These are phyloP conservation scores for Austrofundulus limnaeus DNA, from an alignment of 2,113 vertebrate genomes.

Conservation along the genomic window DNA sequence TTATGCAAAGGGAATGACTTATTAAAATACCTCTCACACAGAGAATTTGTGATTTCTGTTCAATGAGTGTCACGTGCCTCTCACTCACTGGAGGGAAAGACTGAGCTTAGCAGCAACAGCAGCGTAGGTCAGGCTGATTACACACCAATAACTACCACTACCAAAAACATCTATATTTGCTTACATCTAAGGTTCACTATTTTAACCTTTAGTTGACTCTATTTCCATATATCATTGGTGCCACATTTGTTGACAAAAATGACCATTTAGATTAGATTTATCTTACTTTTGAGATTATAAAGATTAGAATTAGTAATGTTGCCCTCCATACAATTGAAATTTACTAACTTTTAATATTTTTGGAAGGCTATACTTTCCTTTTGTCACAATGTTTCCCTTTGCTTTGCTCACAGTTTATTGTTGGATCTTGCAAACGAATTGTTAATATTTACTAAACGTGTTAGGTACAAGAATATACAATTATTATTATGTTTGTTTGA, in stretches of 20 bases:
- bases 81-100: conserved; percentile 51
- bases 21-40: conserved; percentile 39
- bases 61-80: conserved; percentile 56
- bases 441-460: no score
- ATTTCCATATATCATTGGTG: neutral
- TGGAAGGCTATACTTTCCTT: no score
- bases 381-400: no score
- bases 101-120: conserved; percentile 72
- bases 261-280: neutral
- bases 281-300: neutral
- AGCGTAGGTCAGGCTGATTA: conserved; percentile 46
- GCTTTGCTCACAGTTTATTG: no score
- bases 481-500: no score
- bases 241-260: neutral
- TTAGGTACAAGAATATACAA: no score
- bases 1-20: conserved; percentile 15
- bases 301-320: no score
- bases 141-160: conserved; percentile 38
- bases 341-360: no score
- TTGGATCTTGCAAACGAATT: no score
- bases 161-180: no score
- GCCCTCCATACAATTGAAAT: no score
- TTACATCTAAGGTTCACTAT: neutral
- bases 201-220: neutral
- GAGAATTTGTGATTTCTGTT: conserved; percentile 53